These are phyloP conservation scores for Enteromius thamalakanensis DNA, from an alignment of 2,797 vertebrate genomes.

Conservation along the genomic window DNA sequence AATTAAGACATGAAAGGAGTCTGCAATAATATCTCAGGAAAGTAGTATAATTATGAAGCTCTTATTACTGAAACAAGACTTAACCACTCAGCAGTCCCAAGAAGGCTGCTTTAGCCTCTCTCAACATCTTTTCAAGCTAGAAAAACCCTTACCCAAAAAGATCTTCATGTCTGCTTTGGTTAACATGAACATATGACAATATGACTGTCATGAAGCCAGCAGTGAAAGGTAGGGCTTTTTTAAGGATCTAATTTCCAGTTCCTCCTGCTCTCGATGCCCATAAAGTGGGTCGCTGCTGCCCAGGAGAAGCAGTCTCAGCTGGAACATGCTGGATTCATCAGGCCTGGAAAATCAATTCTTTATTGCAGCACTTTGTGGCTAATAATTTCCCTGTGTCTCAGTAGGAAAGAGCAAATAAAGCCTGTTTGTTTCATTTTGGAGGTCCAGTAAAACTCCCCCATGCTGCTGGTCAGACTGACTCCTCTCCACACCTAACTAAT, in stretches of 20 bases:
- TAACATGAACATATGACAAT: constrained; percentile 68
- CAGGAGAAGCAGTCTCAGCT: constrained; percentile 70
- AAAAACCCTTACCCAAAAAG: constrained; percentile 56
- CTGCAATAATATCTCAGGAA: constrained; percentile 25
- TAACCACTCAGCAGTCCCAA: constrained; percentile 35
- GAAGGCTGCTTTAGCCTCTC: constrained; percentile 25
- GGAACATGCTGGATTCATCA: constrained; percentile 76
- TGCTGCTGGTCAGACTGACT: constrained; percentile 52
- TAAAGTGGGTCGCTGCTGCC: constrained; percentile 60
- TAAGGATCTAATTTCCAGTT: constrained; percentile 69
- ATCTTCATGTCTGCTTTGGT: constrained; percentile 66
- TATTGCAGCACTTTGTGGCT: constrained; percentile 72
- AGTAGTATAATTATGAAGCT: constrained; percentile 23
- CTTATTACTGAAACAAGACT: constrained; percentile 62
- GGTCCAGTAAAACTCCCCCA: constrained; percentile 67
- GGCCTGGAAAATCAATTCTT: constrained; percentile 71
- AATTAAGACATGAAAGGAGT: constrained; percentile 41
- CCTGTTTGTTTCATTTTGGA: constrained; percentile 69
- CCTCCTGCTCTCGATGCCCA: constrained; percentile 57
- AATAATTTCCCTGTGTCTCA: constrained; percentile 73
- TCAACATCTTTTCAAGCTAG: constrained; percentile 29
- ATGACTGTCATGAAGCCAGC: constrained; percentile 68
- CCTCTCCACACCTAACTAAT: constrained; percentile 47
- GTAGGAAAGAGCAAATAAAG: constrained; percentile 73
- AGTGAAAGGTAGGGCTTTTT: constrained; percentile 65